phyloP scores from a whole-genome alignment of 2,797 vertebrate species.

The Pampus argenteus region DNA sequence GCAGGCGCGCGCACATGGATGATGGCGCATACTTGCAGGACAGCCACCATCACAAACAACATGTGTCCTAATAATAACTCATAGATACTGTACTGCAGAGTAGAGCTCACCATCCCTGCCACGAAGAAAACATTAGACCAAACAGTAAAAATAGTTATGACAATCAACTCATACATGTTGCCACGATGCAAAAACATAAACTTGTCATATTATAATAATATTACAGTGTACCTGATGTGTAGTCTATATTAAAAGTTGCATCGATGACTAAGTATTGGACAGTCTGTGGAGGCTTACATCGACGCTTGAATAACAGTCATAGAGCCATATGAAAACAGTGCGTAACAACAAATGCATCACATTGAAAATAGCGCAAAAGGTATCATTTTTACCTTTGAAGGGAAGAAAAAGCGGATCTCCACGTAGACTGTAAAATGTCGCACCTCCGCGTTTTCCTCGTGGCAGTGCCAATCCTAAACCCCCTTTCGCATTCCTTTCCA shows the following conservation, averaged over 20 bases:
- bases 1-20: slow-evolving; percentile 41
- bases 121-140: slow-evolving; percentile 31
- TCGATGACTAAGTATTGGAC: slow-evolving; percentile 19
- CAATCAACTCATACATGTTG: slow-evolving; percentile 1
- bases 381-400: slow-evolving; percentile 80
- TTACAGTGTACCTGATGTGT: not conserved
- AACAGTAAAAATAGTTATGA: slow-evolving; percentile 3
- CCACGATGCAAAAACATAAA: slow-evolving; percentile 6
- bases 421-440: slow-evolving; percentile 67
- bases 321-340: slow-evolving; percentile 33
- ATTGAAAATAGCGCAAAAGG: slow-evolving; percentile 39
- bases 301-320: slow-evolving; percentile 14
- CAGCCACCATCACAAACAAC: slow-evolving; percentile 59
- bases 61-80: slow-evolving; percentile 61
- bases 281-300: not conserved
- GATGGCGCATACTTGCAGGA: slow-evolving; percentile 73
- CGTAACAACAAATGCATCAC: slow-evolving; percentile 54
- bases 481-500: slow-evolving; percentile 65
- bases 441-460: slow-evolving; percentile 70
- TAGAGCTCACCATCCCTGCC: slow-evolving; percentile 49
- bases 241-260: slow-evolving; percentile 46
- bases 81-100: slow-evolving; percentile 46
- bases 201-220: slow-evolving; percentile 11
- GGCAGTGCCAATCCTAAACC: slow-evolving; percentile 71
- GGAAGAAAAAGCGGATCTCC: slow-evolving; percentile 76